Evolutionary conservation across 1,140 invertebrate genomes (phyloP).

Genomic region (Diorhabda elongata): DNA sequence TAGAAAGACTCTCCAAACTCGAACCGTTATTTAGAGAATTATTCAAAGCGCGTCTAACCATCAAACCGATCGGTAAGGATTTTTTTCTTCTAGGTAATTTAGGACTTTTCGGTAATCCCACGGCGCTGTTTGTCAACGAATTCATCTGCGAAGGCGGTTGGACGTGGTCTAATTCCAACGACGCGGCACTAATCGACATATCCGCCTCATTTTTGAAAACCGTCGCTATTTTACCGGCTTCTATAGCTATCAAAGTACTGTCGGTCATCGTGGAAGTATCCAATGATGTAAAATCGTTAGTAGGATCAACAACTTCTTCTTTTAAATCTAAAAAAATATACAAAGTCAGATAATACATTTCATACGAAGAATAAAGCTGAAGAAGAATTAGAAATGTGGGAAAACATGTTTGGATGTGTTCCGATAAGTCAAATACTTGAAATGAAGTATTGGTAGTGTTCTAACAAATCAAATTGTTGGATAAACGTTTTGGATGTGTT

Average conservation of each 20-base stretch:
- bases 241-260: slow-evolving; percentile 66
- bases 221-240: slow-evolving; percentile 67
- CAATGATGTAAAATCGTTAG: slow-evolving; percentile 43
- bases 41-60: slow-evolving; percentile 64
- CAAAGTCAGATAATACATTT: too few relatives aligned
- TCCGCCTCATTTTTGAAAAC: slow-evolving; percentile 58
- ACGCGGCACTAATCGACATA: slow-evolving; percentile 54
- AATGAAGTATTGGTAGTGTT: too few relatives aligned
- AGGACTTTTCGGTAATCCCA: slow-evolving; percentile 45
- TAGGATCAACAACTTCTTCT: slow-evolving; percentile 32
- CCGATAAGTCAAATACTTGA: too few relatives aligned
- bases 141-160: slow-evolving; percentile 74
- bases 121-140: slow-evolving; percentile 57
- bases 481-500: too few relatives aligned
- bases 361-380: too few relatives aligned
- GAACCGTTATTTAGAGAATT: slow-evolving; percentile 55
- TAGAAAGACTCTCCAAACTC: slow-evolving; percentile 53
- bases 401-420: too few relatives aligned
- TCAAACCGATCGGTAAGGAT: slow-evolving; percentile 62
- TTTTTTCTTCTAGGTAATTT: slow-evolving; percentile 55
- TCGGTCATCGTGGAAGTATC: slow-evolving; percentile 54
- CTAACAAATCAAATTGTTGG: too few relatives aligned
- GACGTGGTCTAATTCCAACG: slow-evolving; percentile 68
- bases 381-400: too few relatives aligned
- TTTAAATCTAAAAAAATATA: slow-evolving; percentile 1